Conservation (phyloP, 2,113 vertebrate species). For the Clarias batrachus region DNA sequence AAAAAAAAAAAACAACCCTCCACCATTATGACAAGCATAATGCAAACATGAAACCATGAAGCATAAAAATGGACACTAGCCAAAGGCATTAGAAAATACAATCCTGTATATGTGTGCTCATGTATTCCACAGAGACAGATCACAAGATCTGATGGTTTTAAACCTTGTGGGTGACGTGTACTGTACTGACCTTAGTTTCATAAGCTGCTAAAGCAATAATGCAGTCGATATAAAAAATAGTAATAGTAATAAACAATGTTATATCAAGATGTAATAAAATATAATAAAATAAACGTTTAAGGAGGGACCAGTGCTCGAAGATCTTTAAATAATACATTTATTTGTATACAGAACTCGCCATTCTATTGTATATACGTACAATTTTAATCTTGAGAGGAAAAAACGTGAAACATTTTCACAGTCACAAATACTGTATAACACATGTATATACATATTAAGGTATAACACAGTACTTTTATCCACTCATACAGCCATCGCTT, state of each 20-base stretch:
- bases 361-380: no score
- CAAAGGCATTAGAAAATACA: not conserved
- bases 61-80: not conserved
- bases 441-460: not conserved
- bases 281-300: not conserved
- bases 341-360: no score
- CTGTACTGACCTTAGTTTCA: not conserved
- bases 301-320: not conserved
- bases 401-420: not conserved
- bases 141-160: not conserved
- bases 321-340: not conserved
- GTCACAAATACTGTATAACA: not conserved
- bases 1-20: not conserved
- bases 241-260: not conserved
- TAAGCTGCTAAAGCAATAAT: not conserved
- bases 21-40: not conserved
- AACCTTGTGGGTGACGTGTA: not conserved
- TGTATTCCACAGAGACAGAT: not conserved
- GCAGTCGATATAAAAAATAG: not conserved
- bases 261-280: not conserved
- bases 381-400: not conserved
- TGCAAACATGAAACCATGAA: not conserved
- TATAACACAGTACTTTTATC: not conserved
- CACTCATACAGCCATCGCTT: not conserved
- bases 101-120: no score